phyloP scores from a whole-genome alignment of 2,888 invertebrate species.

The Pseudolycoriella hygida region DNA sequence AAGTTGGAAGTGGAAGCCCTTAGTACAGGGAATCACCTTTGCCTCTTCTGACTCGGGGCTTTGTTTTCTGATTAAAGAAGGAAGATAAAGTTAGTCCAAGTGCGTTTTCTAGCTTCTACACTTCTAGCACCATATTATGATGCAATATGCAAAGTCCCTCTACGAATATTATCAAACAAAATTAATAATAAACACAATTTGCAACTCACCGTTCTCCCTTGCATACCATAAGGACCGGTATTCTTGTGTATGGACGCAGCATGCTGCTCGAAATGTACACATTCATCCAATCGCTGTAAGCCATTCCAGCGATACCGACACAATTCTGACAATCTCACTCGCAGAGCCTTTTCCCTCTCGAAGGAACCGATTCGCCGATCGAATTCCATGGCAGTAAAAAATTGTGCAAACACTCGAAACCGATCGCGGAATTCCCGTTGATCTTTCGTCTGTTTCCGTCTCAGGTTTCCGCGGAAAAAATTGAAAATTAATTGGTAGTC shows the following conservation, averaged over 20 bases:
- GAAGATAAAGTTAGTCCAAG: no score
- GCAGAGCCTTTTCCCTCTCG: slow-evolving; percentile 69
- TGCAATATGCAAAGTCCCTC: no score
- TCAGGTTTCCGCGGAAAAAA: slow-evolving; percentile 49
- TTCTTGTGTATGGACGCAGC: slow-evolving; percentile 40
- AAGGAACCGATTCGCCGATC: slow-evolving; percentile 59
- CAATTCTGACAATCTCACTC: slow-evolving; percentile 65
- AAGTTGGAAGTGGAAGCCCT: no score
- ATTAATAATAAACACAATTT: background rate
- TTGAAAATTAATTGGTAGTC: slow-evolving; percentile 81
- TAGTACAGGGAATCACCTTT: no score
- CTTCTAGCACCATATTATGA: no score
- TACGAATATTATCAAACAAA: no score
- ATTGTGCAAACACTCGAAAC: slow-evolving; percentile 72
- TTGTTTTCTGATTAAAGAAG: no score
- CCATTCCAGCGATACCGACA: slow-evolving; percentile 74
- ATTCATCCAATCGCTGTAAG: slow-evolving; percentile 65
- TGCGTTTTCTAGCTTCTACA: no score
- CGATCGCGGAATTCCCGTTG: slow-evolving; percentile 54
- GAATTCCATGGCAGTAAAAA: slow-evolving; percentile 72
- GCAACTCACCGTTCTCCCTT: slow-evolving; percentile 28
- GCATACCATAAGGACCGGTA: slow-evolving; percentile 25
- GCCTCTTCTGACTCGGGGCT: no score
- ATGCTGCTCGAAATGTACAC: slow-evolving; percentile 73
- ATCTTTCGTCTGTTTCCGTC: slow-evolving; percentile 28